phyloP scores from a whole-genome alignment of 2,113 vertebrate species.

The Ginglymostoma cirratum region DNA sequence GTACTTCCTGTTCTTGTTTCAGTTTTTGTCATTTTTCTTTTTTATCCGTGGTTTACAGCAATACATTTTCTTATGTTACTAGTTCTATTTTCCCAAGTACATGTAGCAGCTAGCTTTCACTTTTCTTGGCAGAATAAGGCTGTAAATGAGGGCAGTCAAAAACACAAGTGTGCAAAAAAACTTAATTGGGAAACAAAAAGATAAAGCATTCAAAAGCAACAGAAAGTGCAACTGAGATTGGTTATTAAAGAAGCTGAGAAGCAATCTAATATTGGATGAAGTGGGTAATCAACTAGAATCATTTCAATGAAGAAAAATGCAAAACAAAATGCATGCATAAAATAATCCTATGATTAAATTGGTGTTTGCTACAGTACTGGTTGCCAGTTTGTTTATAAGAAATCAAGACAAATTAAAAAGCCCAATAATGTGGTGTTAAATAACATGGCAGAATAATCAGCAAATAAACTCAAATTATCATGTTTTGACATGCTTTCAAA shows the following conservation, averaged over 20 bases:
- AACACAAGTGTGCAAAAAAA: neutral
- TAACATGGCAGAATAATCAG: neutral
- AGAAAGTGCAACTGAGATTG: conserved; percentile 3
- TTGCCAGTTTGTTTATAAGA: neutral
- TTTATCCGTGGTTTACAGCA: neutral
- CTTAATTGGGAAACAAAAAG: neutral
- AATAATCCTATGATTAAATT: neutral
- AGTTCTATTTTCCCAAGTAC: neutral
- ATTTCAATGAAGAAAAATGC: neutral
- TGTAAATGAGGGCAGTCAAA: conserved; percentile 1
- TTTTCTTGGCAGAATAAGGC: neutral
- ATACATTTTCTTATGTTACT: conserved; percentile 11
- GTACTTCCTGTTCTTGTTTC: neutral
- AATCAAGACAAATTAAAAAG: neutral
- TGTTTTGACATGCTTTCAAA: conserved; percentile 20
- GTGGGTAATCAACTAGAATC: neutral
- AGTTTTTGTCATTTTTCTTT: neutral
- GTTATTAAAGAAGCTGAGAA: neutral
- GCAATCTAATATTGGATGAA: conserved; percentile 12
- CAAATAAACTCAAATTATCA: neutral
- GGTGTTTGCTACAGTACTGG: conserved; percentile 5
- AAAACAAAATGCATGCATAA: conserved; percentile 30
- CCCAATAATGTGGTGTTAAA: neutral
- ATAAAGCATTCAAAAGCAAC: conserved; percentile 22
- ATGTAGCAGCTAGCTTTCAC: neutral